phyloP scores from a whole-genome alignment of 2,113 vertebrate species.

The Hypanus sabinus region DNA sequence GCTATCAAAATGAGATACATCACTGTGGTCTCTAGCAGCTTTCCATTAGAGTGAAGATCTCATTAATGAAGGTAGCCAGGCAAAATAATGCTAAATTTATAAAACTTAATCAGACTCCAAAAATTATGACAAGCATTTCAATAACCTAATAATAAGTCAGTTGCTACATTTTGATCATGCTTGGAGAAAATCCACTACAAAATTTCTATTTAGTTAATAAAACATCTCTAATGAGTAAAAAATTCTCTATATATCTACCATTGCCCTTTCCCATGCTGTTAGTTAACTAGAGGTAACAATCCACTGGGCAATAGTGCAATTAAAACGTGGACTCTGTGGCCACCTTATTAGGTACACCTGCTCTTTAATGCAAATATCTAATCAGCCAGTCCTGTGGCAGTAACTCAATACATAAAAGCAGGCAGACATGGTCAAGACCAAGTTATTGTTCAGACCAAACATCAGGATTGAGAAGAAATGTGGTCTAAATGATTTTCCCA shows the following conservation, averaged over 20 bases:
- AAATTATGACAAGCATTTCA: not conserved
- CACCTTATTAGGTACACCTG: too few relatives aligned
- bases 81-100: not conserved
- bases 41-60: not conserved
- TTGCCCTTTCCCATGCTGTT: too few relatives aligned
- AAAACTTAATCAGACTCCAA: not conserved
- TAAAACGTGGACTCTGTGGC: too few relatives aligned
- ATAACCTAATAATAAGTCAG: not conserved
- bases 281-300: too few relatives aligned
- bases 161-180: not conserved
- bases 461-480: too few relatives aligned
- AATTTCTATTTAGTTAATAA: not conserved
- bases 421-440: too few relatives aligned
- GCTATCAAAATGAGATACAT: not conserved
- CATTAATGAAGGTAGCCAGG: not conserved
- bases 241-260: not conserved
- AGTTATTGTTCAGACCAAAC: too few relatives aligned
- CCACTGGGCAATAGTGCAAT: not conserved
- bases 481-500: too few relatives aligned
- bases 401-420: too few relatives aligned
- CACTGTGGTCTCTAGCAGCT: not conserved
- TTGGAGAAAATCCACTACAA: not conserved
- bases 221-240: too few relatives aligned
- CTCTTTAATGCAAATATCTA: too few relatives aligned
- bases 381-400: too few relatives aligned